These are phyloP conservation scores for Drosophila sordidapex DNA, from an alignment of 2,888 invertebrate genomes.

Conservation along the genomic window DNA sequence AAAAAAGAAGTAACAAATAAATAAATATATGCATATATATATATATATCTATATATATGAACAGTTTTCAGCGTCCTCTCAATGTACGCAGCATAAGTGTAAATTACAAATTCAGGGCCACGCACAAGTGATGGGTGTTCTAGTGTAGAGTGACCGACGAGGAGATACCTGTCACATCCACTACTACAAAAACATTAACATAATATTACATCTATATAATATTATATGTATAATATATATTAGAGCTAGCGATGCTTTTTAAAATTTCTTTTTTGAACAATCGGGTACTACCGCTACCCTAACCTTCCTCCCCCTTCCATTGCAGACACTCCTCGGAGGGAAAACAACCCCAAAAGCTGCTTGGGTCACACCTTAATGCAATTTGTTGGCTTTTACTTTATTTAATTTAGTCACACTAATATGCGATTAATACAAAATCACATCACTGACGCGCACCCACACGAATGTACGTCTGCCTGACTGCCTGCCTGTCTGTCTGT, in stretches of 20 bases:
- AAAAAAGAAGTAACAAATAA: background rate
- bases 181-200: background rate
- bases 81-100: background rate
- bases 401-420: conserved; percentile 36
- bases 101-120: conserved; percentile 7
- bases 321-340: background rate
- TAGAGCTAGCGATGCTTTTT: background rate
- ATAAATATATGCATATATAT: background rate
- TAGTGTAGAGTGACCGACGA: background rate
- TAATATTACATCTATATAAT: background rate
- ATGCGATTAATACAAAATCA: conserved; percentile 46
- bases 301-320: background rate
- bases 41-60: background rate
- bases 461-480: conserved; percentile 5
- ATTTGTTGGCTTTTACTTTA: conserved; percentile 3
- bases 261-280: background rate
- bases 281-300: background rate
- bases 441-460: conserved; percentile 40
- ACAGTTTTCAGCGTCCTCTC: background rate
- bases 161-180: background rate
- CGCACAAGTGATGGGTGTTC: background rate
- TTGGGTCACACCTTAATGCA: conserved; percentile 20
- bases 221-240: background rate
- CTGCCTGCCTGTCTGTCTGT: background rate
- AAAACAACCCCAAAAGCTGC: conserved; percentile 15